Percentiles rank a stretch among this genome's conserved stretches.
Evolutionary conservation across 1,140 invertebrate species (phyloP).

Genomic region (Elysia chlorotica): DNA sequence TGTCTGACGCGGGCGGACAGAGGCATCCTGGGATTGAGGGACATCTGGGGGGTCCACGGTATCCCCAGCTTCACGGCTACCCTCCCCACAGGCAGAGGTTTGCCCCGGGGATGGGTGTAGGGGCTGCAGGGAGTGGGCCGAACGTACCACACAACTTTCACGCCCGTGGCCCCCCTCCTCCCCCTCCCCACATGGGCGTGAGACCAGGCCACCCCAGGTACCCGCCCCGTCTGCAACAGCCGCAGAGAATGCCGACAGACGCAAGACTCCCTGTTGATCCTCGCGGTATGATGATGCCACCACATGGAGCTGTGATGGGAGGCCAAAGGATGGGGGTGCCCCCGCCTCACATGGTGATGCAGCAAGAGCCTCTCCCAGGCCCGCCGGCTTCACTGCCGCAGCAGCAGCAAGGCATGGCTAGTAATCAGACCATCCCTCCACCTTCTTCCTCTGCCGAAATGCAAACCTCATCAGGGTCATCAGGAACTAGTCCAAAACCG

Average conservation of each 20-base stretch:
- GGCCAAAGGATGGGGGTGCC: not conserved
- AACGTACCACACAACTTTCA: not conserved
- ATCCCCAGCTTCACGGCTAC: conserved; percentile 1
- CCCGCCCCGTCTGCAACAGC: conserved; percentile 6
- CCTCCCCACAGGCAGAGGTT: conserved; percentile 9
- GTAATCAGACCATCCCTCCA: not conserved
- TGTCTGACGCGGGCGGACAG: conserved; percentile 14
- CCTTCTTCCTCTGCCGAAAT: too few relatives aligned
- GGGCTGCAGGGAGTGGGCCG: too few relatives aligned
- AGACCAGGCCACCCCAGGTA: conserved; percentile 8
- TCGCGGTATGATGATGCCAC: conserved; percentile 2
- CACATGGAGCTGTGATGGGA: not conserved
- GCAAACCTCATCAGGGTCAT: too few relatives aligned
- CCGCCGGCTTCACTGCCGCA: conserved; percentile 1
- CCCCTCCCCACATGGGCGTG: conserved; percentile 8
- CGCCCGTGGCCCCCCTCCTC: too few relatives aligned
- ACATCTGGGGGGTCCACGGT: conserved; percentile 15
- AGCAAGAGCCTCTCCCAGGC: too few relatives aligned
- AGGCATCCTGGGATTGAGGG: not conserved
- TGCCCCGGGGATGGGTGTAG: not conserved
- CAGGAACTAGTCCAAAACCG: too few relatives aligned
- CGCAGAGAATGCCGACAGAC: not conserved
- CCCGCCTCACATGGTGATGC: too few relatives aligned
- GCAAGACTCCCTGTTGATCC: not conserved
- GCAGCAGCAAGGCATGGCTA: not conserved